Evolutionary conservation across 1,140 invertebrate species (phyloP), one percentile per base, ranked within the genome.

Genomic region (Colletes latitarsis): DNA sequence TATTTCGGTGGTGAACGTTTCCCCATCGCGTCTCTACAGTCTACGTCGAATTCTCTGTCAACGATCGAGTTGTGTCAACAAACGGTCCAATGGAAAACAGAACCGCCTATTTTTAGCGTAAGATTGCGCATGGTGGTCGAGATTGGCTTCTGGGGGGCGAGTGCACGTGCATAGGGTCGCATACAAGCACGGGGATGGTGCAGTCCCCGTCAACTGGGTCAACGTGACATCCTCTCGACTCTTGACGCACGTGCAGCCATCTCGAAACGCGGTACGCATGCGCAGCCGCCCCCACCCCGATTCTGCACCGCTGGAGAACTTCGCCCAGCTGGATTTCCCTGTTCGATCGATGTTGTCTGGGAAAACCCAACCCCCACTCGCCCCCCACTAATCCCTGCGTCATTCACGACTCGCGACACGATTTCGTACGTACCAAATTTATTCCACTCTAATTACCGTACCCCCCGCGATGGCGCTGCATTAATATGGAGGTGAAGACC

Each of bases 151-250:
- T 71, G 52, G n/a, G 15, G 8, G 69, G 15, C 60, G 21, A n/a
- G 15, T 64, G 60, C 74, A 70, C 52, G 60, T 83, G 71, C 63
- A 62, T 81, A 58, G 72, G 41, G 53, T 62, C 62, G 77, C 67
- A 69, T 69, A n/a, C n/a, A n/a, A n/a, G 74, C 71, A 58, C 64
- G 60, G 55, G 17, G 43, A 77, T 86, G n/a, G n/a, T 69, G 81
- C 83, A 71, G 57, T n/a, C 72, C 67, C 66, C 72, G 77, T 66
- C 79, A 88, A 87, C 85, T 88, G 66, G 85, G 86, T 88, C 86
- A 88, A 88, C 85, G 85, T 79, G 85, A 87, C 84, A 82, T 52
- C 71, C n/a, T n/a, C 62, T 64, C 82, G 82, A 14, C 19, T 82
- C 75, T 83, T 63, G 82, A 87, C 84, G 85, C 85, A 84, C 82